phyloP scores from a whole-genome alignment of 2,797 vertebrate species.

The Chiroxiphia lanceolata region DNA sequence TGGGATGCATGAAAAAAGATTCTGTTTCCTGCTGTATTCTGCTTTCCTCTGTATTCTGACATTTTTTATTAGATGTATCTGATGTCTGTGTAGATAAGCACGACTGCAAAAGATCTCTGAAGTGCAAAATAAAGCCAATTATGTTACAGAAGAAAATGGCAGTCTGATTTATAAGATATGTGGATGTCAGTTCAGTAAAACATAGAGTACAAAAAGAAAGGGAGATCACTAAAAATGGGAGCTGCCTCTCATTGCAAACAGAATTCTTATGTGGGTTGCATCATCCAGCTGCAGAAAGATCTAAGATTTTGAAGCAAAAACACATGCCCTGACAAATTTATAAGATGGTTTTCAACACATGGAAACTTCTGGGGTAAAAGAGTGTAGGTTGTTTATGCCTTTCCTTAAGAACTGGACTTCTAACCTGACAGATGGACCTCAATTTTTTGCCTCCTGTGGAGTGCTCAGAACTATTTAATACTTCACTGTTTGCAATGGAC shows the following conservation, averaged over 20 bases:
- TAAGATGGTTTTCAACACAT: not conserved
- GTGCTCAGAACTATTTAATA: not conserved
- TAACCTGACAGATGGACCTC: not conserved
- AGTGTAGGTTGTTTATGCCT: not conserved
- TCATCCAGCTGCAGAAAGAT: not conserved
- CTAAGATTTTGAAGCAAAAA: not conserved
- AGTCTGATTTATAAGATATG: not conserved
- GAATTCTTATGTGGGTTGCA: not conserved
- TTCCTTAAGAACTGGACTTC: not conserved
- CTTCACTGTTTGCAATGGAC: not conserved
- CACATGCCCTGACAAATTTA: not conserved
- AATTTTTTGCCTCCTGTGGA: not conserved
- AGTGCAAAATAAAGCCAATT: not conserved
- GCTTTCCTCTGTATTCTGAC: not conserved
- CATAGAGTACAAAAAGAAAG: not conserved
- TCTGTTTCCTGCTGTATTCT: not conserved
- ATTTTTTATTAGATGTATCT: not conserved
- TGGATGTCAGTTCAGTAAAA: not conserved
- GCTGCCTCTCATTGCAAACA: not conserved
- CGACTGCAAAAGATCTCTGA: not conserved
- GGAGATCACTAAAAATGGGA: not conserved
- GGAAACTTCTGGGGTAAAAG: not conserved
- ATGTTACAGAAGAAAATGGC: not conserved
- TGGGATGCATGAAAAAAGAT: fast-evolving
- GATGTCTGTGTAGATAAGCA: not conserved